These are phyloP conservation scores for Phalacrocorax pelagicus DNA, from an alignment of 2,113 vertebrate genomes.

Conservation along the genomic window DNA sequence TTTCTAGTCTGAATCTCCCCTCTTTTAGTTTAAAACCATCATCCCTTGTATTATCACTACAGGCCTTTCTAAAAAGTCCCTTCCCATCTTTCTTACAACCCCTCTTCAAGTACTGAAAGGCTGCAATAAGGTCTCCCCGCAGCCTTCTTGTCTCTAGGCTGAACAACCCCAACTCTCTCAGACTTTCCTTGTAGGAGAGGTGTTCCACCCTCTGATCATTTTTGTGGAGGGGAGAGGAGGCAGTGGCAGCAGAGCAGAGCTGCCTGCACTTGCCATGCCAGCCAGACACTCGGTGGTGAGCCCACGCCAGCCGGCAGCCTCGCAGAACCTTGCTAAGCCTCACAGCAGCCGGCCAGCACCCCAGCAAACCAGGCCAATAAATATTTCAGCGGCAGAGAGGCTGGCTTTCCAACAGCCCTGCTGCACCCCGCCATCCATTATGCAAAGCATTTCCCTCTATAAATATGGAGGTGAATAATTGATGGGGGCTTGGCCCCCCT, in stretches of 20 bases:
- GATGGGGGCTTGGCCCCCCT: background rate
- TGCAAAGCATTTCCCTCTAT: conserved; percentile 7
- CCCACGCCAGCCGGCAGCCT: fast-evolving
- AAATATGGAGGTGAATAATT: conserved; percentile 49
- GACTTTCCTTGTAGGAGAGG: background rate
- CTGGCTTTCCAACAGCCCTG: fast-evolving
- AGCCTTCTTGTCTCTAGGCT: background rate
- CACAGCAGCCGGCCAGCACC: background rate
- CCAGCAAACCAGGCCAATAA: background rate
- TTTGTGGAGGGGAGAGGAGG: background rate
- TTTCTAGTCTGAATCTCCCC: fast-evolving
- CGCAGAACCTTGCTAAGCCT: fast-evolving
- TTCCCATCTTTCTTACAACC: background rate
- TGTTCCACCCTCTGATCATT: fast-evolving
- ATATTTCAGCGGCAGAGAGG: background rate
- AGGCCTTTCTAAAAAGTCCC: background rate
- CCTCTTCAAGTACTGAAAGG: background rate
- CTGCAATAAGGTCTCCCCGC: fast-evolving
- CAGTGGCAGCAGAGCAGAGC: background rate
- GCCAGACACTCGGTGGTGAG: fast-evolving
- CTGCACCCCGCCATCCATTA: background rate
- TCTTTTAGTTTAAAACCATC: background rate
- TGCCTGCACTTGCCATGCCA: fast-evolving
- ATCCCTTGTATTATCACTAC: fast-evolving
- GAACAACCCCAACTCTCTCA: background rate